Percentiles rank a stretch among this genome's conserved stretches.
These are phyloP conservation scores for Malacoctenus gilli DNA, from an alignment of 2,797 vertebrate species.

Conservation along the genomic window DNA sequence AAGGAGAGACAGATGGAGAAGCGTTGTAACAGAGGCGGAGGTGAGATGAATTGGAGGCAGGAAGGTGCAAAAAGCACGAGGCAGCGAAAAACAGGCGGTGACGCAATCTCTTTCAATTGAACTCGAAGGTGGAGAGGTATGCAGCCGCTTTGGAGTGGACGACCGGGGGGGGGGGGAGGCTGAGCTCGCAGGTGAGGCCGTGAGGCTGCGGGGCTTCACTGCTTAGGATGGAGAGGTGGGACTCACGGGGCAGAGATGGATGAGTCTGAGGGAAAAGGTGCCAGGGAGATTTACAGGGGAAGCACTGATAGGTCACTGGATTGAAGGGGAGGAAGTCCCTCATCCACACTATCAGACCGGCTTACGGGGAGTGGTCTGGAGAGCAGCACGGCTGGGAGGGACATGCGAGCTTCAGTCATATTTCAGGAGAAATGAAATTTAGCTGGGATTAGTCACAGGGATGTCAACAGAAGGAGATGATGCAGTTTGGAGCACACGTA, in stretches of 20 bases:
- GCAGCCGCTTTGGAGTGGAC: constrained; percentile 46
- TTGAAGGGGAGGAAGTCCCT: constrained; percentile 17
- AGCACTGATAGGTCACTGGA: constrained; percentile 34
- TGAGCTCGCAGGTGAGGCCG: constrained; percentile 19
- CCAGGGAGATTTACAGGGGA: constrained; percentile 35
- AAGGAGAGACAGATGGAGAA: constrained; percentile 20
- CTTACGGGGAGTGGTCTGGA: constrained; percentile 28
- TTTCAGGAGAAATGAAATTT: constrained; percentile 15
- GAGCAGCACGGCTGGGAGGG: constrained; percentile 5
- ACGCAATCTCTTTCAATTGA: constrained; percentile 31
- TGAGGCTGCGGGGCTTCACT: constrained; percentile 50
- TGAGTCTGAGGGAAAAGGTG: constrained; percentile 17
- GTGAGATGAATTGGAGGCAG: constrained; percentile 2
- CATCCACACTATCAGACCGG: constrained; percentile 23
- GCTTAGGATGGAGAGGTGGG: constrained; percentile 27
- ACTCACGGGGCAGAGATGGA: constrained; percentile 22
- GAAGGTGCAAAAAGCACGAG: constrained; percentile 27
- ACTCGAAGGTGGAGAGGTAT: constrained; percentile 34
- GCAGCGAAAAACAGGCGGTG: constrained; percentile 16
- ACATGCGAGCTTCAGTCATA: neutral
- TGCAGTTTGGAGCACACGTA: neutral
- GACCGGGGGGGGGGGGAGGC: no score
- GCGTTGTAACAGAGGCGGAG: constrained; percentile 19
- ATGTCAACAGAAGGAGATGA: constrained; percentile 1
- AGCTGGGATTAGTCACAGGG: neutral